phyloP scores from a whole-genome alignment of 2,113 vertebrate genomes.

The Theristicus caerulescens region DNA sequence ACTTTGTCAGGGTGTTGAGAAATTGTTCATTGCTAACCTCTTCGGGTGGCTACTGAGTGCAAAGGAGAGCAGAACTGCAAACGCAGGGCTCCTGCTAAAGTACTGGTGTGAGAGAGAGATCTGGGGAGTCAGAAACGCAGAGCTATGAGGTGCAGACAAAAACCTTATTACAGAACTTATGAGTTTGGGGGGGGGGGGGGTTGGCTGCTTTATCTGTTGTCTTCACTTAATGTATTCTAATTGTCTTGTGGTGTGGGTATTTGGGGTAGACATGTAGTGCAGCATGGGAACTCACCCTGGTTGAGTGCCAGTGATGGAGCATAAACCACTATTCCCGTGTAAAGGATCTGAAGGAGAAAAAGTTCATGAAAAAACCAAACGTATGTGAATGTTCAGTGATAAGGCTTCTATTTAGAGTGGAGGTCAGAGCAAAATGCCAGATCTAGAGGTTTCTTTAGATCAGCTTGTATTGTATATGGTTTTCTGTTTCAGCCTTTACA shows the following conservation, averaged over 20 bases:
- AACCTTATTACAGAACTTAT: not conserved
- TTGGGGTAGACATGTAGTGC: not conserved
- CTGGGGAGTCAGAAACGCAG: not conserved
- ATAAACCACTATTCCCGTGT: slow-evolving; percentile 85
- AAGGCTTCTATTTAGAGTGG: not conserved
- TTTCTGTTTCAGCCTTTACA: not conserved
- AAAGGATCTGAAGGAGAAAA: slow-evolving; percentile 76
- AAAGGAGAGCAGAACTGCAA: not conserved
- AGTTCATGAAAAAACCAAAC: not conserved
- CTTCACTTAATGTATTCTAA: not conserved
- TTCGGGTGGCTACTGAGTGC: not conserved
- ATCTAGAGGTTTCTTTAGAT: not conserved
- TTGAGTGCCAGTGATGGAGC: slow-evolving; percentile 86
- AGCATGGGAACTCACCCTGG: slow-evolving; percentile 76
- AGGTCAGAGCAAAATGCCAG: not conserved
- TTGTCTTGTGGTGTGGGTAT: not conserved
- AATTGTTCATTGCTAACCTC: not conserved
- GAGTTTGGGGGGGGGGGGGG: too few relatives aligned
- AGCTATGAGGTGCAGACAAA: not conserved
- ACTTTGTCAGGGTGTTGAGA: slow-evolving; percentile 42
- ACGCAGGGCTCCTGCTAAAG: rapidly evolving
- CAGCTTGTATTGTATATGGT: not conserved
- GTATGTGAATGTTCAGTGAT: not conserved
- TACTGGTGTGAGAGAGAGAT: not conserved
- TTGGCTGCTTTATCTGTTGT: not conserved